Evolutionary conservation across 2,113 vertebrate species (phyloP), one percentile per base, ranked within the genome.

Genomic region (Stomatorhinus ivindoensis): DNA sequence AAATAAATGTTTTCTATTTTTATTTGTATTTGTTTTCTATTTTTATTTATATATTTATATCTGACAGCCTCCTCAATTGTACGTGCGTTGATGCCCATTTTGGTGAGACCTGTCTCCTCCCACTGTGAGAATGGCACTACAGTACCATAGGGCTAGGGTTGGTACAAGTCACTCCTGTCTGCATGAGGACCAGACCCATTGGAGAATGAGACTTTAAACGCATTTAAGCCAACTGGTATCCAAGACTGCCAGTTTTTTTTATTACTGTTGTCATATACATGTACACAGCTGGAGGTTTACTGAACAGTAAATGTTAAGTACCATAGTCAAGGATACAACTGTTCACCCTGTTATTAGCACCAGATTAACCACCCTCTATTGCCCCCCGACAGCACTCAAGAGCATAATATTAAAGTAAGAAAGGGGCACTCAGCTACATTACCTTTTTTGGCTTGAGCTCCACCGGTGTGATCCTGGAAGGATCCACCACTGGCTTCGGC

Each of bases 371-470:
- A 65, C 61, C 24, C 27, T 10, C n/a, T 65, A n/a, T 65, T 65
- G 24, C 61, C 61, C 61, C n/a, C 11, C 35, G 39, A 83, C 4
- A 46, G 80, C 47, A n/a, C 6, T 83, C 35, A 44, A n/a, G 13
- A n/a, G 44, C 8, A 47, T 10, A 46, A 47, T 46, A 21, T n/a
- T n/a, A 46, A 24, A 35, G 9, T 4, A 35, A 24, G 6, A 27
- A n/a, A 9, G 39, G 7, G 51, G 1, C 15, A 42, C 35, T 21
- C 21, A 84, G 44, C 11, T 47, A 24, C 88, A 69, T 50, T 92
- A 99, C 98, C 98, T 99, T 99, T 96, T 98, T 98, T 90, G 98
- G 98, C 93, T 97, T 97, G 58, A 99, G 96, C 87, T 99, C 98
- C 93, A 99, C 96, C 87, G 96, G 95, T 0, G 98, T 99, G 91